Base-by-base conservation (phyloP, 1,140 invertebrate genomes). In the Calycopis cecrops region DNA sequence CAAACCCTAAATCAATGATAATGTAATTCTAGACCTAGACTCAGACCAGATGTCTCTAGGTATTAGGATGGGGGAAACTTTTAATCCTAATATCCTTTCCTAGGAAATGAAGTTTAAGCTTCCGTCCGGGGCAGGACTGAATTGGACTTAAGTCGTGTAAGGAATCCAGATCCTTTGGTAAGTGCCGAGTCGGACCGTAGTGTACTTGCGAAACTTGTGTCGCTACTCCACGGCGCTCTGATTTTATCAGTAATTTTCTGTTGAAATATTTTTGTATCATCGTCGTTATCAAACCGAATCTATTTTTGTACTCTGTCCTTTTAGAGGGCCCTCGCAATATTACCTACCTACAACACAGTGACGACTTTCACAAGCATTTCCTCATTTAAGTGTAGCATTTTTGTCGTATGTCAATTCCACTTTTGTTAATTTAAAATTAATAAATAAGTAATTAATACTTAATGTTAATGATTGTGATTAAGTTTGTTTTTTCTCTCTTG, bases 51-150 rank as follows among this genome's bases (percentile, higher is more conserved):
- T 69, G 66, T 71, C 69, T 64, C 62, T 62, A 57, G 58, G 69
- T 60, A 67, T 71, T 69, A 71, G 60, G 56, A 59, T 60, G 57
- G 63, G 66, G 57, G 62, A 57, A 72, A 72, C 69, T 72, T 72
- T 69, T 72, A 69, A 72, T 72, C 67, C 67, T 72, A 69, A 69
- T 72, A 69, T 69, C 63, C 69, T 72, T 67, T 67, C 62, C 60
- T 72, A 69, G 69, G 67, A 72, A 72, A 69, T 67, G 62, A 67
- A 72, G 69, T 72, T 71, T 65, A 69, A 63, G 60, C 66, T 69
- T 42, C 57, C 69, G 67, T 68, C 62, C 66, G 66, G 57, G 47
- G 56, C 47, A 59, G 65, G 52, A 60, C 63, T 60, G 66, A 63
- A 68, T 68, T 65, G 63, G 56, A 68, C 60, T 65, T 68, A 65